Evolutionary conservation across 1,140 invertebrate species (phyloP), one percentile per base, ranked within the genome.

Genomic region (Drosophila sp.): DNA sequence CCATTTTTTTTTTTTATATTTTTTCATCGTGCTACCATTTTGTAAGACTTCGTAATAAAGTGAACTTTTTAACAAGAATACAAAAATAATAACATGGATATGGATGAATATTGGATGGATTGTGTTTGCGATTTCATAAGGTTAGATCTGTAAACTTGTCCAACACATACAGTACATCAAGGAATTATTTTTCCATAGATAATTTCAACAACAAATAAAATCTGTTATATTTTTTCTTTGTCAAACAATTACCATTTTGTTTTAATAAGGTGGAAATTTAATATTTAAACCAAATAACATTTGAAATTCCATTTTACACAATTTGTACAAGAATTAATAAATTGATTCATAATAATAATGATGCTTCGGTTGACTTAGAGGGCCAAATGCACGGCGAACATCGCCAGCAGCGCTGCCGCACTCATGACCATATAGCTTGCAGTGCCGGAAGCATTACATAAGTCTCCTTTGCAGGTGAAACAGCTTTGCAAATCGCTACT

Each of bases 391-490:
- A 90, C 32, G 13, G 77, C 75, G 7, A 90, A 72, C 16, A 91
- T 36, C 1, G 73, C 80, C 25, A 91, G 43, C 7, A 94, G 62
- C 5, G 93, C 92, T 2, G 92, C 92, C 7, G 92, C 58, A 25
- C 93, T 75, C 6, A 93, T 36, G 0, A 92, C 92, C 43, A 93
- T 50, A n/a, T 92, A 92, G 25, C 91, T 90, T 43, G 92, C 78
- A 2, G 92, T 89, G 0, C 92, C 84, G 4, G 93, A 93, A 5
- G 93, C 92, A 57, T 94, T 94, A 87, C 93, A 94, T 2, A 92
- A 90, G 58, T 94, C 93, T 38, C 93, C 93, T 46, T 93, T 93
- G 67, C 93, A 94, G 21, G 93, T 93, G 64, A 91, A 92, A 40
- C 93, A 94, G 38, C 57, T 82, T 5, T 91, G 80, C 48, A 91